Conservation (phyloP, 2,113 vertebrate species). For the Oncorhynchus clarkii region DNA sequence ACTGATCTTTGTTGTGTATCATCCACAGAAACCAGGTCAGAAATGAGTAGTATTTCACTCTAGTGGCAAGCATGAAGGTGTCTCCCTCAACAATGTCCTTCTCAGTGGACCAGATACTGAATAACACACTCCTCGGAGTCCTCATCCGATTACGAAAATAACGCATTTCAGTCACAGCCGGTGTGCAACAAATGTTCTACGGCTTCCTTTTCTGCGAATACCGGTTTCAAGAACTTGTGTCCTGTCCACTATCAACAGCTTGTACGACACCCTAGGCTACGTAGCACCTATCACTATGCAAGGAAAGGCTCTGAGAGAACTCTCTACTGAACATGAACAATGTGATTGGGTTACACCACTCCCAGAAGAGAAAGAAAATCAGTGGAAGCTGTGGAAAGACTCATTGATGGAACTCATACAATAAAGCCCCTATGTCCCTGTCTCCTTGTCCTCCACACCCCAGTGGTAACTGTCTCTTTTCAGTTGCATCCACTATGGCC, state of each 20-base stretch:
- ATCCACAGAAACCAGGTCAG: slow-evolving; percentile 11
- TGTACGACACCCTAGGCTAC: slow-evolving; percentile 16
- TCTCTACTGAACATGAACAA: neutral
- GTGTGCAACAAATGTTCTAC: slow-evolving; percentile 17
- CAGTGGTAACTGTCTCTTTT: slow-evolving; percentile 4
- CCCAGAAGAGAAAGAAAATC: neutral
- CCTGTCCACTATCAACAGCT: slow-evolving; percentile 16
- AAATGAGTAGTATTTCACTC: slow-evolving; percentile 18
- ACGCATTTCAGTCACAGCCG: neutral
- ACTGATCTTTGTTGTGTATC: slow-evolving; percentile 14
- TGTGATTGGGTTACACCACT: slow-evolving; percentile 18
- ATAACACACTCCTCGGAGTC: slow-evolving; percentile 19
- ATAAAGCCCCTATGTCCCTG: neutral
- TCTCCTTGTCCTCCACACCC: neutral
- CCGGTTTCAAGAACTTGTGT: slow-evolving; percentile 1
- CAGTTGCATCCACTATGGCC: slow-evolving; percentile 5
- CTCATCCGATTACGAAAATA: slow-evolving; percentile 1
- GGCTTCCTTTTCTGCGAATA: slow-evolving; percentile 6
- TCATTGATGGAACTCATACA: slow-evolving; percentile 14
- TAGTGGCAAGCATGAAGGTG: neutral
- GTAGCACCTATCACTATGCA: slow-evolving; percentile 7
- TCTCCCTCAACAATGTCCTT: slow-evolving; percentile 2
- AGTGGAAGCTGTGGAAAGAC: slow-evolving; percentile 14
- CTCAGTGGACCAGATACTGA: slow-evolving; percentile 12
- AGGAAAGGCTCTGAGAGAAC: neutral